These are phyloP conservation scores for Florisuga fusca DNA, from an alignment of 2,797 vertebrate genomes.

Conservation along the genomic window DNA sequence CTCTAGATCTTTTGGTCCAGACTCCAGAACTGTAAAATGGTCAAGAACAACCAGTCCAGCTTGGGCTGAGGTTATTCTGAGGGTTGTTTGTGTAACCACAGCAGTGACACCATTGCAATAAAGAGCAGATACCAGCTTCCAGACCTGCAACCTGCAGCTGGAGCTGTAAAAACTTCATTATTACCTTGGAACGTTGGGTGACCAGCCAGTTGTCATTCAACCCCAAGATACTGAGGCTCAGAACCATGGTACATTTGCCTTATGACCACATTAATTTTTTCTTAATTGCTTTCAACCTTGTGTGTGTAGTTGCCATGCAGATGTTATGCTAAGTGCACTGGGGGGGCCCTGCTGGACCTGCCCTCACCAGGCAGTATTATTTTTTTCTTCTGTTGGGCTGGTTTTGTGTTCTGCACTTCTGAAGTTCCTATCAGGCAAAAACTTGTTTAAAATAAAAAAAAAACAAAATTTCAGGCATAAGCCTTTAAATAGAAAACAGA, in stretches of 20 bases:
- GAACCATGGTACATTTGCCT: background rate
- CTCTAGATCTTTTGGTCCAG: too few relatives aligned
- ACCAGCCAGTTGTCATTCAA: background rate
- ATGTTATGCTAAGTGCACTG: fast-evolving
- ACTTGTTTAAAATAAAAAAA: too few relatives aligned
- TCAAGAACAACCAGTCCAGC: background rate
- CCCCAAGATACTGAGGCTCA: background rate
- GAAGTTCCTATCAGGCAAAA: background rate
- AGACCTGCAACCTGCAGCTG: background rate
- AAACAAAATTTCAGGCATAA: background rate
- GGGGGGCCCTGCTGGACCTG: background rate
- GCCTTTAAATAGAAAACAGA: background rate
- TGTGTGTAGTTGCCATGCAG: background rate
- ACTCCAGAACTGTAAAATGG: background rate
- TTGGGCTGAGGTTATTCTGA: background rate
- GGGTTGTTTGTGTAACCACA: background rate
- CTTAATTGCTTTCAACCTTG: background rate
- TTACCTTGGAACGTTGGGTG: background rate
- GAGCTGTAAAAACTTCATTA: background rate
- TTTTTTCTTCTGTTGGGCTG: background rate
- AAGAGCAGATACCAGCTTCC: background rate
- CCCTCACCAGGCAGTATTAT: fast-evolving
- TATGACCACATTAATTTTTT: background rate
- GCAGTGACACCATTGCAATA: fast-evolving
- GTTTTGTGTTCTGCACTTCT: background rate